Conservation (phyloP, 2,113 vertebrate genomes). For the Campylomormyrus tamandua region DNA sequence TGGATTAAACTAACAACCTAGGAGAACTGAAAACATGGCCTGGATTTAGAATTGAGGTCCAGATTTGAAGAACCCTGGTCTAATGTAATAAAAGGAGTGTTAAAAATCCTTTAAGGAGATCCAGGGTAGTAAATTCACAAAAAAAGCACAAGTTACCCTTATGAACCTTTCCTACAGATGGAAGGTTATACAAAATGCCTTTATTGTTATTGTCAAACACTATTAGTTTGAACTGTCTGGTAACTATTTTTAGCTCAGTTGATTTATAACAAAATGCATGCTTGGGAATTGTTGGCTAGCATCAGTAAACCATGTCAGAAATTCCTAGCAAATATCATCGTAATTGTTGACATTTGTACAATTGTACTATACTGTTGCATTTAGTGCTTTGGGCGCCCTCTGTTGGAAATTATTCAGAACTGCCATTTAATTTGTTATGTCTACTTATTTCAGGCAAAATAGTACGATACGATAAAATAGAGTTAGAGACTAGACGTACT, state of each 20-base stretch:
- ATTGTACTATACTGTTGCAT: neutral
- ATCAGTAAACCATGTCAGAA: neutral
- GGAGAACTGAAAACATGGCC: too few relatives aligned
- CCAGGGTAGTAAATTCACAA: neutral
- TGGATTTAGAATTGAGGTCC: too few relatives aligned
- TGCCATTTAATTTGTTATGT: neutral
- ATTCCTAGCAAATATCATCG: neutral
- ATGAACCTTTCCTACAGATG: neutral
- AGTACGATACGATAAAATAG: neutral
- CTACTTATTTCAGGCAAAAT: neutral
- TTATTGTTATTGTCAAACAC: neutral
- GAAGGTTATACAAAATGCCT: neutral
- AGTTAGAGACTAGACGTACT: neutral
- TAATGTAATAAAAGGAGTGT: neutral
- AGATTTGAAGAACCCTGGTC: too few relatives aligned
- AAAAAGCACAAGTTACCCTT: neutral
- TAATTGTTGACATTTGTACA: neutral
- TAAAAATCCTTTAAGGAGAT: neutral
- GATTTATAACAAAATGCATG: neutral
- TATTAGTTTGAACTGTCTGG: neutral
- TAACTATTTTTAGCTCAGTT: neutral
- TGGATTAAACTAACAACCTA: too few relatives aligned
- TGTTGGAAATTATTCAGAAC: neutral
- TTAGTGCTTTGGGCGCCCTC: conserved; percentile 9
- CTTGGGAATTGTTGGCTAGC: neutral